Base-by-base conservation (phyloP, 1,140 invertebrate species). In the Panagrolaimus sp. region DNA sequence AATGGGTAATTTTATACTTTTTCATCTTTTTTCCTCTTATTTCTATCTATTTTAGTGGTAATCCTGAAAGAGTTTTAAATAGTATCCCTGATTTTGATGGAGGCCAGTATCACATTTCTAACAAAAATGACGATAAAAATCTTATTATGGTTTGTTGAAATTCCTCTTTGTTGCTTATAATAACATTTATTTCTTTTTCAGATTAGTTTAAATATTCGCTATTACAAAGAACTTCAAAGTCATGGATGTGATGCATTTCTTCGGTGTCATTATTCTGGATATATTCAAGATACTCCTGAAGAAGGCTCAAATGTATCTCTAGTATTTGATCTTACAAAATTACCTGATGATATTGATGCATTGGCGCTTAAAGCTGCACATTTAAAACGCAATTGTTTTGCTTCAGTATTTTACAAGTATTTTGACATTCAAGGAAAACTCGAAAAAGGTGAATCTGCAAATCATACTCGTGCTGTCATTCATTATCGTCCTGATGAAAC, bases 351-450 rank as follows among this genome's bases (percentile, higher is more conserved):
- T 20, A 11, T 25, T 16, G 51, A 57, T 9, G 51, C 51, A 11
- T 27, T 57, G 20, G 51, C 51, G 1, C 20, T 25, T 57, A 20
- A 16, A 20, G 27, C 27, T 57, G 51, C 51, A 57, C 51, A 20
- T 57, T 25, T 57, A 9, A 20, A 27, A 25, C 20, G 27, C n/a
- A 27, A 57, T 9, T n/a, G 51, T 27, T 16, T 57, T 57, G 51
- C 51, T 57, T 27, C 51, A 25, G 27, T 57, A 11, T 25, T 57
- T 27, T 25, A 57, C n/a, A 20, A 57, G 9, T 57, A n/a, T 16
- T 57, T 57, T 16, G n/a, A 57, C 20, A 11, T 57, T 20, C 51
- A 57, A 57, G 51, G 13, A 11, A 57, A 57, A 57, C 20, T 25
- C 11, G 51, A 57, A 57, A 57, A 57, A 27, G 51, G 27, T 25